Conservation (phyloP, 2,888 invertebrate genomes). For the Calliscelio sp. region DNA sequence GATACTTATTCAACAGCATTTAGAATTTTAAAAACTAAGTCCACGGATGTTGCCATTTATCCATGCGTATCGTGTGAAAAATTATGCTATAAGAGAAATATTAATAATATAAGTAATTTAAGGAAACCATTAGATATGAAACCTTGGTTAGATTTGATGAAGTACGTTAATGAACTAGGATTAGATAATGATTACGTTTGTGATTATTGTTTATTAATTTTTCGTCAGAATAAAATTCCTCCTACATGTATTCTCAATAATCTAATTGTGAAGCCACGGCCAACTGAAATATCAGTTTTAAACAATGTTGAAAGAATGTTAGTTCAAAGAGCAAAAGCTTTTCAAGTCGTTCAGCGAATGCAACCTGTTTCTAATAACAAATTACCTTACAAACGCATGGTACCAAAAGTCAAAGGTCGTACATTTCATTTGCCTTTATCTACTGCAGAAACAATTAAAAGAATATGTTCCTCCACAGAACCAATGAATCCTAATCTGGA, state of each 20-base stretch:
- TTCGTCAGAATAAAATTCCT: slow-evolving; percentile 58
- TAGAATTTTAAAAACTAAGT: slow-evolving; percentile 61
- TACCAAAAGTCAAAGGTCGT: slow-evolving; percentile 17
- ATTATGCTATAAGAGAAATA: slow-evolving; percentile 72
- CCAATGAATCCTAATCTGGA: slow-evolving; percentile 74
- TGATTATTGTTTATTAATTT: slow-evolving; percentile 23
- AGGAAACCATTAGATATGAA: slow-evolving; percentile 51
- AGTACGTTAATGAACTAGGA: slow-evolving; percentile 1
- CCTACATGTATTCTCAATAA: slow-evolving; percentile 73
- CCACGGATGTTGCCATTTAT: slow-evolving; percentile 64
- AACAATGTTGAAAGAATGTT: slow-evolving; percentile 58
- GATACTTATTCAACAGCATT: slow-evolving; percentile 57
- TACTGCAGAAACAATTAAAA: slow-evolving; percentile 77
- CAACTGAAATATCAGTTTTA: slow-evolving; percentile 30
- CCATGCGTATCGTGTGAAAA: slow-evolving; percentile 41
- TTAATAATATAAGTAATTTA: slow-evolving; percentile 55
- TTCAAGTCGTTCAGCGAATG: slow-evolving; percentile 75
- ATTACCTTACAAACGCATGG: slow-evolving; percentile 1
- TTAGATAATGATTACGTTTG: slow-evolving; percentile 50
- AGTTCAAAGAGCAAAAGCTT: slow-evolving; percentile 49
- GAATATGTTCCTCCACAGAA: slow-evolving; percentile 76
- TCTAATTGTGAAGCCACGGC: slow-evolving; percentile 48
- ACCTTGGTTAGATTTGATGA: slow-evolving; percentile 33
- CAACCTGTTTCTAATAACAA: slow-evolving; percentile 38
- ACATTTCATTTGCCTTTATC: slow-evolving; percentile 27